Base-by-base conservation (phyloP, 2,113 vertebrate species). In the Heterochromis multidens region DNA sequence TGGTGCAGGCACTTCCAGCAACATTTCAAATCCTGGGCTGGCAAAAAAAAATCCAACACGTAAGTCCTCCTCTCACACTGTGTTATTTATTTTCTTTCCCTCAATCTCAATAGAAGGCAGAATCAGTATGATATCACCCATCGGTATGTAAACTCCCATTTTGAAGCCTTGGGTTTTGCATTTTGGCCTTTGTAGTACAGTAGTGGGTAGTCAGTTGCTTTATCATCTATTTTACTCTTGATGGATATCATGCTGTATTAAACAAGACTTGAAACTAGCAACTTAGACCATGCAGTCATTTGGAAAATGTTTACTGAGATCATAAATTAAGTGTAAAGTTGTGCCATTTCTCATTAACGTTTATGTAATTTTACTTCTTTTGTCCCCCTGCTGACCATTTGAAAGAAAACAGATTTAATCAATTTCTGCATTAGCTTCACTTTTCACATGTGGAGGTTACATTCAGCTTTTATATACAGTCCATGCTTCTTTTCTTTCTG, bases 31-130 rank as follows among this genome's bases (percentile, higher is more conserved):
- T 46, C 88, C 92, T 56, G 90, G 93, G 14, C 4, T 92, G 72
- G 94, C 93, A 86, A 95, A 96, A 86, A 95, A 96, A 86, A 91
- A 95, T 82, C 94, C 91, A 29, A 90, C 94, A 80, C 89, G 91
- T 94, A 77, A 91, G 88, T 92, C 21, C 25, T 54, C 62, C 17
- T 35, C 35, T 67, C 35, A 40, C 35, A 43, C 9, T 14, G 29
- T 13, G 3, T 17, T 2, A 13, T 19, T 62, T 8, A 27, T 57
- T 60, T 54, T 25, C 7, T 31, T 61, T 19, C 13, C 8, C 25
- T 79, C 33, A 4, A 4, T 35, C 33, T 35, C 33, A 35, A 35
- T 6, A 35, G 33, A 35, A 35, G 33, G 7, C 33, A 35, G 35
- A 67, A 40, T 40, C 62, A 67, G 62, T n/a, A 40, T 35, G 62